Conservation (phyloP, 2,797 vertebrate species). For the Premnoplex brunnescens region DNA sequence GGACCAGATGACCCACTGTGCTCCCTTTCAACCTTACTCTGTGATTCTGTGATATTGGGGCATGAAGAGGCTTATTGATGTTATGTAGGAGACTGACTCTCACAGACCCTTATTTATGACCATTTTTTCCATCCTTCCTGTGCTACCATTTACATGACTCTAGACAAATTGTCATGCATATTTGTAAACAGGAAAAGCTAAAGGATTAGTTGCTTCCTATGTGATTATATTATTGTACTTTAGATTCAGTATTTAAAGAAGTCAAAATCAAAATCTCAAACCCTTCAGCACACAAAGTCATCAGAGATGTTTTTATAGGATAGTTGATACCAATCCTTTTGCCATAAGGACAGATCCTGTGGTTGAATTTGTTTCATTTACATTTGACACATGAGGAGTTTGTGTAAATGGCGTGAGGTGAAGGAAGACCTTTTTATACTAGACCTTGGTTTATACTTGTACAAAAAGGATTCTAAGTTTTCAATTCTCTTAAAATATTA, state of each 20-base stretch:
- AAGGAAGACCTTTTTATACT: not conserved
- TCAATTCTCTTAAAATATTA: not conserved
- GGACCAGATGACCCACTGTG: not conserved
- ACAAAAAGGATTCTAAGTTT: not conserved
- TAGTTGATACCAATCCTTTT: not conserved
- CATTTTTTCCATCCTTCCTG: not conserved
- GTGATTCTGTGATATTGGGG: not conserved
- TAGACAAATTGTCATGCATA: not conserved
- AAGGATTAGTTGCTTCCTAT: not conserved
- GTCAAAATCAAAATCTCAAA: not conserved
- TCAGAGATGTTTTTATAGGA: not conserved
- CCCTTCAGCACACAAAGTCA: not conserved
- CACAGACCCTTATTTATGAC: not conserved
- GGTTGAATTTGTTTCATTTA: not conserved
- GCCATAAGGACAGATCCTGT: not conserved
- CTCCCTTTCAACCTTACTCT: not conserved
- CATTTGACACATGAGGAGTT: not conserved
- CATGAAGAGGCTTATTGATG: not conserved
- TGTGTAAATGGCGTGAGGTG: not conserved
- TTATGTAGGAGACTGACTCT: not conserved
- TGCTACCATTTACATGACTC: not conserved
- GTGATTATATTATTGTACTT: not conserved
- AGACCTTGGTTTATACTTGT: not conserved
- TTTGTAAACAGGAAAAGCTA: not conserved
- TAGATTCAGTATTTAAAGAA: not conserved